Percentiles rank a stretch among this genome's conserved stretches.
Conservation (phyloP, 1,140 invertebrate species). For the Sycophaga agraensis region DNA sequence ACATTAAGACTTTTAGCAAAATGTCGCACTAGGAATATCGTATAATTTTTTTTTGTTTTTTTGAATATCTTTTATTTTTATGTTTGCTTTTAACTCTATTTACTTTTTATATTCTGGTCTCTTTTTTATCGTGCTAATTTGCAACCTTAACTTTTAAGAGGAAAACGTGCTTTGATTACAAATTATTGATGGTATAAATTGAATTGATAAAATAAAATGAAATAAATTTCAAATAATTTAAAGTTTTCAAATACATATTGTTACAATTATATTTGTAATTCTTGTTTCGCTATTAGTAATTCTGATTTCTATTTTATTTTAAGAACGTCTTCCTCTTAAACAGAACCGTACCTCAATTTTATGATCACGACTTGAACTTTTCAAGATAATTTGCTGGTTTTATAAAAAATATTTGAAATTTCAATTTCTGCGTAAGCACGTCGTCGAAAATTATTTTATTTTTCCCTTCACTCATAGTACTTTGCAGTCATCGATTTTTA, state of each 20-base stretch:
- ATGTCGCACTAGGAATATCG: constrained; percentile 9
- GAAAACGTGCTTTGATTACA: not conserved
- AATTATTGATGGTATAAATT: not conserved
- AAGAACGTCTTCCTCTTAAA: too few species aligned
- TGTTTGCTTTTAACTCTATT: not conserved
- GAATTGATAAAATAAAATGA: not conserved
- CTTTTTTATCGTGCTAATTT: not conserved
- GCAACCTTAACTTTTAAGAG: constrained; percentile 2
- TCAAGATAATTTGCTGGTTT: not conserved
- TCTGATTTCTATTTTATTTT: too few species aligned
- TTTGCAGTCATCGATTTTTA: too few species aligned
- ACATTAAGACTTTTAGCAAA: constrained; percentile 11
- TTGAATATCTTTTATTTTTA: not conserved
- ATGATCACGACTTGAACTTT: too few species aligned
- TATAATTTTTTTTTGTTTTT: constrained; percentile 5
- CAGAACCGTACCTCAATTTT: too few species aligned
- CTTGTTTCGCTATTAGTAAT: not conserved
- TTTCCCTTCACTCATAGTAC: too few species aligned
- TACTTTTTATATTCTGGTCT: too few species aligned
- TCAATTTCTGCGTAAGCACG: not conserved
- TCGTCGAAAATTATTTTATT: not conserved
- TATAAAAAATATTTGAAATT: constrained; percentile 21
- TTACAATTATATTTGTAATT: too few species aligned
- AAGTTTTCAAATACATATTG: not conserved
- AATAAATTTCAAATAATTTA: not conserved